Base-by-base conservation (phyloP, 2,113 vertebrate genomes). In the Amia ocellicauda region DNA sequence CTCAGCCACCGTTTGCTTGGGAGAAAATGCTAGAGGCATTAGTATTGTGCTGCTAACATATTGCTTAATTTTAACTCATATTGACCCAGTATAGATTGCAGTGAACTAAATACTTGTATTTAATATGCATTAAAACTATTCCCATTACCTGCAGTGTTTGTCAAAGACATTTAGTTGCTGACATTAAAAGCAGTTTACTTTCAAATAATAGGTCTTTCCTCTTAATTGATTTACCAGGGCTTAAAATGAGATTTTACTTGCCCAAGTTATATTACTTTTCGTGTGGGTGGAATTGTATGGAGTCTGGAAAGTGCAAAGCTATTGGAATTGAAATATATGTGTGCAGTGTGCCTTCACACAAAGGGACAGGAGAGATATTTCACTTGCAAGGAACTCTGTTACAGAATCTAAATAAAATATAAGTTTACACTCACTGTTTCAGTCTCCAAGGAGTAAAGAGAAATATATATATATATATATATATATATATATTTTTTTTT, bases 141-240 rank as follows among this genome's bases (percentile, higher is more conserved):
- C 45, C 45, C 45, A 7, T 47, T 47, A 19, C n/a, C 16, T 47
- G 45, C 45, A 47, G 45, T 47, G 7, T 54, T 27, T 54, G 51
- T 54, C 51, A 24, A 27, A 54, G 51, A 22, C 51, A 54, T 54
- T 54, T 54, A 54, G 51, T 8, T 54, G 4, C 20, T 27, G 24
- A 27, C 51, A 54, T 54, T 54, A 54, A 54, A 54, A 24, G 51
- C 51, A 27, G 51, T 54, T 54, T 54, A 54, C 51, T 54, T 54
- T 54, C 51, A n/a, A 54, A 54, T 54, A 54, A 54, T 22, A 23
- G 24, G 51, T 54, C 22, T 54, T 54, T 54, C 22, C 51, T 54
- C 22, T 27, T 54, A 54, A 54, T 54, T 54, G 51, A 54, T 54
- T 54, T 23, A 54, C 11, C 51, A 54, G n/a, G 22, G 51, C 51